Evolutionary conservation across 1,140 invertebrate species (phyloP), one percentile per base, ranked within the genome.

Genomic region (Cephus cinctus): DNA sequence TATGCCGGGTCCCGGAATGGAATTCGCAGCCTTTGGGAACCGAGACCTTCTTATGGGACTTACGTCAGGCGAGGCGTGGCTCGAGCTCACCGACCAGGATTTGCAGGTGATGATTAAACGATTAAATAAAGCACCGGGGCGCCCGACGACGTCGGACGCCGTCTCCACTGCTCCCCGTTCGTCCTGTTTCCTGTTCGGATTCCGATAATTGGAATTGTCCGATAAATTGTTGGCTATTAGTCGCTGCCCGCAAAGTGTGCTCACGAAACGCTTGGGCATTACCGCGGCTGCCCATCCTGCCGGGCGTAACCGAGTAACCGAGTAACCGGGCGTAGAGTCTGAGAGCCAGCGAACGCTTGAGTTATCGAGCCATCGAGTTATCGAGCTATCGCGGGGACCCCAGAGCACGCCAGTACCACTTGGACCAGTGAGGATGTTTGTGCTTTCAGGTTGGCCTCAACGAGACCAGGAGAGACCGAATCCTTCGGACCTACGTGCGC

Each of bases 401-500:
- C 18, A 11, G 38, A 5, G 19, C 16, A 40, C 38, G 11, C 14
- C 22, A 3, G 12, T 4, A 27, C n/a, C 8, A 25, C 12, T 11
- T 23, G 31, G 11, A 14, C 41, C 19, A n/a, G n/a, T n/a, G 43
- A 58, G 65, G 36, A 69, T 23, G 14, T 36, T 35, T 18, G 23
- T 22, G 88, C 72, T 79, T 89, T 54, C 86, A 92, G 78, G 89
- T 88, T 66, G 90, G 90, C 31, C 85, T 94, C 72, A 89, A 90
- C 73, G 89, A 92, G 70, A 88, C 86, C 44, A 80, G 89, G 47
- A 79, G 90, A 39, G 90, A 94, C 73, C 80, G 89, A 34, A 90
- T 94, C 55, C 78, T 94, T 56, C 81, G 91, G 46, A 94, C 90
- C 9, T 92, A 90, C 74, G 90, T 94, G 34, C 81, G 90, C 27